Base-by-base conservation (phyloP, 2,113 vertebrate genomes). In the Atrichornis clamosus region DNA sequence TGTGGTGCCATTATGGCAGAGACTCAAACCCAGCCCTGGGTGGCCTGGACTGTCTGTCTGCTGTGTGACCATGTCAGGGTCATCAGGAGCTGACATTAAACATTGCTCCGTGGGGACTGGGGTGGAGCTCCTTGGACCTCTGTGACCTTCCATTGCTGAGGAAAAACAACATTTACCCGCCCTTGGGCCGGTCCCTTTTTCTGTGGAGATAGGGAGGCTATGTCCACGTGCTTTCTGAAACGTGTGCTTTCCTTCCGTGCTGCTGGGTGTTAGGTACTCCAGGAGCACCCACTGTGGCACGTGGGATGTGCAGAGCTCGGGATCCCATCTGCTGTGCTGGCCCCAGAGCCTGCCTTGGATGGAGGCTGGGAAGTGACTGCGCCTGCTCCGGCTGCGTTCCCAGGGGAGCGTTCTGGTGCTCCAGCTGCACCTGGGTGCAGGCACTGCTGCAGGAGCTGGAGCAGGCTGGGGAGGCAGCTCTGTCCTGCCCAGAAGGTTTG, bases 151-250 rank as follows among this genome's bases (percentile, higher is more conserved):
- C 11, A 1, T 15, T 77, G 60, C 33, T 47, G 52, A 56, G 41
- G 24, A 67, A 79, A 59, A 63, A 22, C 1, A 10, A 2, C 50
- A 23, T 56, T 86, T 63, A 6, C 30, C 7, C 1, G 0, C 13
- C 12, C 53, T 69, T 6, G 33, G 59, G 14, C 72, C 68, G 86
- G 27, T 44, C 22, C 7, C 4, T 35, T 19, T 90, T 63, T 44
- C 76, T 30, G 24, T 67, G 56, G 64, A n/a, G n/a, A 47, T 0
- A 3, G 7, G 27, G n/a, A 68, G 81, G 8, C 33, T 28, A 0
- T n/a, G 33, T 33, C 55, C 64, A 24, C 0, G 6, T 72, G 84
- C 56, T 46, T 67, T 64, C 35, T 32, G 74, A 32, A 44, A 37
- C 0, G 3, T 39, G 3, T n/a, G 69, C 75, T 79, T 84, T 23